Conservation (phyloP, 2,888 invertebrate species). For the Hemistola chrysoprasaria region DNA sequence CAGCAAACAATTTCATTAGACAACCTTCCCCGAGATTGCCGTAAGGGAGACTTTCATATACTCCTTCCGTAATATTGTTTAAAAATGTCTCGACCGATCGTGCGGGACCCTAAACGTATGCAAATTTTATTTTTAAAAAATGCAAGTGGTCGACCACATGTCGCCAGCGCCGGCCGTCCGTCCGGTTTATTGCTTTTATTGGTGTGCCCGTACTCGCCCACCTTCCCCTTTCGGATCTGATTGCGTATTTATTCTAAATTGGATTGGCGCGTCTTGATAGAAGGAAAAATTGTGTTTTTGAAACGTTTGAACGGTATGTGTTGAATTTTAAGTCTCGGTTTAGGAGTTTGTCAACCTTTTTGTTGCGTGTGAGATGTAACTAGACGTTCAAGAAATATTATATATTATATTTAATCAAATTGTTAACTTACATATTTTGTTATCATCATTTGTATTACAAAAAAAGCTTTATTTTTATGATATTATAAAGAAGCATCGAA, state of each 20-base stretch:
- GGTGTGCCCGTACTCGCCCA: slow-evolving; percentile 45
- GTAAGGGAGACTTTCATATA: slow-evolving; percentile 37
- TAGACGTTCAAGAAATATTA: no score
- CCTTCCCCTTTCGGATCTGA: slow-evolving; percentile 46
- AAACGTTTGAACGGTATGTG: slow-evolving; percentile 8
- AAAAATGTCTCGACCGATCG: slow-evolving; percentile 33
- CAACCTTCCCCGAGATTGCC: slow-evolving; percentile 28
- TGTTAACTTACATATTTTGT: no score
- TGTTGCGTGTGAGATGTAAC: neutral
- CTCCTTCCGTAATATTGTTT: slow-evolving; percentile 43
- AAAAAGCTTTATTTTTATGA: no score
- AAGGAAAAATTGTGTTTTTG: slow-evolving; percentile 15
- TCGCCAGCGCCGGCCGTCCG: slow-evolving; percentile 44
- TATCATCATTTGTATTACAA: no score
- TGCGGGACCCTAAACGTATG: slow-evolving; percentile 61
- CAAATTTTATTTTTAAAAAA: slow-evolving; percentile 77
- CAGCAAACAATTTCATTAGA: slow-evolving; percentile 59
- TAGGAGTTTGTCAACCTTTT: slow-evolving; percentile 9
- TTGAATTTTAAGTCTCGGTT: slow-evolving; percentile 12
- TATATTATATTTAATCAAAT: no score
- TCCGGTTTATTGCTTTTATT: slow-evolving; percentile 53
- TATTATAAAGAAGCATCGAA: no score
- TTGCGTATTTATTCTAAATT: slow-evolving; percentile 49
- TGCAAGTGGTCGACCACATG: slow-evolving; percentile 73
- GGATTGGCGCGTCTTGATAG: slow-evolving; percentile 25